phyloP scores from a whole-genome alignment of 2,113 vertebrate species.

The Macroglossus sobrinus region DNA sequence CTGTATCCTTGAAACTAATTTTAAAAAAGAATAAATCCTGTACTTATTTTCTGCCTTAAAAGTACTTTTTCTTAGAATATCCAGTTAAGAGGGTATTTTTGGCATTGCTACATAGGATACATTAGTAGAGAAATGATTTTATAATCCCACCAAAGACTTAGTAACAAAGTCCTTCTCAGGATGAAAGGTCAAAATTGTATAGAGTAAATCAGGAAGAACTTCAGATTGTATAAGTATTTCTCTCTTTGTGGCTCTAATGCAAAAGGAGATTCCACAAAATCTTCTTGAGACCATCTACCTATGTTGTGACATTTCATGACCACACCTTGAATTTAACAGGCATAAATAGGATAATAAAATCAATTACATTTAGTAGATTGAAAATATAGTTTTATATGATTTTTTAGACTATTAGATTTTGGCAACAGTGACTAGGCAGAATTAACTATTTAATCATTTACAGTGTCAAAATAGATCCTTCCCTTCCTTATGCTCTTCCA shows the following conservation, averaged over 20 bases:
- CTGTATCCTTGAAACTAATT: too few species aligned
- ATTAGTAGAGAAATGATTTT: background rate
- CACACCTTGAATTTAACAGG: constrained; percentile 23
- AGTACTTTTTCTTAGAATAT: constrained; percentile 1
- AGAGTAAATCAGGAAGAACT: background rate
- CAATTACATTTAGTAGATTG: constrained; percentile 4
- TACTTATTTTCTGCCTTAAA: constrained; percentile 5
- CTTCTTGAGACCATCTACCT: background rate
- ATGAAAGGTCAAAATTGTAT: constrained; percentile 19
- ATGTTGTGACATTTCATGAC: background rate
- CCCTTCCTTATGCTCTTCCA: background rate
- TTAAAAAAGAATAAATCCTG: background rate
- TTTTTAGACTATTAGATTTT: constrained; percentile 5
- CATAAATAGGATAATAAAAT: constrained; percentile 20
- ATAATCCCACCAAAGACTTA: background rate
- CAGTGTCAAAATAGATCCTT: background rate
- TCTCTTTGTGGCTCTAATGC: background rate
- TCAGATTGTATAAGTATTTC: background rate
- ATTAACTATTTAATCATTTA: background rate
- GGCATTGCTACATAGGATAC: background rate
- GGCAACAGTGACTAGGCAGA: background rate
- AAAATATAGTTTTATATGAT: background rate
- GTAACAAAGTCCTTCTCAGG: background rate
- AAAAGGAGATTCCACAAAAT: background rate
- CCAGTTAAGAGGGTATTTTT: background rate